phyloP scores from a whole-genome alignment of 2,797 vertebrate genomes.

The Liasis olivaceus region DNA sequence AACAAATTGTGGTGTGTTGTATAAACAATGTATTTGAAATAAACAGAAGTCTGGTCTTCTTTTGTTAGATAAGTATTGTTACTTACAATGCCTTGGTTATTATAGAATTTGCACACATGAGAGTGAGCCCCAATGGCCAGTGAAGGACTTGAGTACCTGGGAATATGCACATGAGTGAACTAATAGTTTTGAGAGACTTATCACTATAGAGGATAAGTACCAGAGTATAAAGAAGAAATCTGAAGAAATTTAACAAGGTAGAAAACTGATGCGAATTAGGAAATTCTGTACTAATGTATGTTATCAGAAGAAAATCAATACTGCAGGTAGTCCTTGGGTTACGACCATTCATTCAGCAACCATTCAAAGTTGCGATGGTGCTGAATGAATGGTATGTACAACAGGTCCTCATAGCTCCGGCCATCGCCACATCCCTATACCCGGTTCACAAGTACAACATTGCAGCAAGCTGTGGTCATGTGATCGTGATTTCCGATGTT shows the following conservation, averaged over 20 bases:
- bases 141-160: not conserved
- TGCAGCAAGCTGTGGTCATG: too few relatives aligned
- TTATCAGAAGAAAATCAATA: not conserved
- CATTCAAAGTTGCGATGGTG: too few relatives aligned
- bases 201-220: not conserved
- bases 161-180: constrained; percentile 26
- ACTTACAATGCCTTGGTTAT: not conserved
- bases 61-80: not conserved
- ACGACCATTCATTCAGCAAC: too few relatives aligned
- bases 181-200: not conserved
- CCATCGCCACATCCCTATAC: too few relatives aligned
- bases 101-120: not conserved
- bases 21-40: not conserved
- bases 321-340: too few relatives aligned
- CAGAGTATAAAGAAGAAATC: not conserved
- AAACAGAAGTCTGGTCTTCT: not conserved
- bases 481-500: too few relatives aligned
- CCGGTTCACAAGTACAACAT: too few relatives aligned
- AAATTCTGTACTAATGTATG: not conserved
- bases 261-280: not conserved
- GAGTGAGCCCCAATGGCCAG: not conserved
- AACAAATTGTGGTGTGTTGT: not conserved
- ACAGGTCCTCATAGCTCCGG: too few relatives aligned
- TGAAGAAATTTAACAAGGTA: not conserved
- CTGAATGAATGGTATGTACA: too few relatives aligned